phyloP scores from a whole-genome alignment of 2,888 invertebrate species.

The Drosophila nr. fundita region DNA sequence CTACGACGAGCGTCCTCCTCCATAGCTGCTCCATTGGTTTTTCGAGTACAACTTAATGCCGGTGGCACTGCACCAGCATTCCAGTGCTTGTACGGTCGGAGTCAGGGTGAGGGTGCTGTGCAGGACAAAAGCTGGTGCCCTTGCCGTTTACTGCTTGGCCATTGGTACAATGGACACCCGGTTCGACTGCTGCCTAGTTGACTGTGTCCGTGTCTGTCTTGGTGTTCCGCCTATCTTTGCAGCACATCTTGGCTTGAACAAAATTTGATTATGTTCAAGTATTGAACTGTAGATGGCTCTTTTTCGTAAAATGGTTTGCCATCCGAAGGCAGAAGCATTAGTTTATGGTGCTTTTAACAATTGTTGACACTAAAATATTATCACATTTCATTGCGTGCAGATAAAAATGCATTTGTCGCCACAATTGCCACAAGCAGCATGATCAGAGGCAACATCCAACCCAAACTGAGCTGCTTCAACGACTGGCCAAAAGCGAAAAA shows the following conservation, averaged over 20 bases:
- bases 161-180: conserved; percentile 68
- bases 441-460: conserved; percentile 13
- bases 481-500: conserved; percentile 10
- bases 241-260: conserved; percentile 46
- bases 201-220: conserved; percentile 49
- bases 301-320: conserved; percentile 37
- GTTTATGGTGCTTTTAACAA: conserved; percentile 83
- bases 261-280: conserved; percentile 78
- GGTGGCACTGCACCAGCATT: conserved; percentile 10
- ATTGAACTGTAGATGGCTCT: conserved; percentile 73
- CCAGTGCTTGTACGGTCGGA: neutral
- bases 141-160: conserved; percentile 53
- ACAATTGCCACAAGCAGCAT: conserved; percentile 72
- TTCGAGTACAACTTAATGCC: conserved; percentile 59
- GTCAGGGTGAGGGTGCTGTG: conserved; percentile 4
- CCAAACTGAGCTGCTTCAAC: conserved; percentile 7
- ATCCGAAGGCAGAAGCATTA: conserved; percentile 62
- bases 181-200: conserved; percentile 72
- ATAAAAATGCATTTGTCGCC: conserved; percentile 82
- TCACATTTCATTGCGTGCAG: conserved; percentile 82
- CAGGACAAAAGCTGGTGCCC: conserved; percentile 11
- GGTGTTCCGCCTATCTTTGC: conserved; percentile 19
- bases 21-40: conserved; percentile 70
- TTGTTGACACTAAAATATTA: conserved; percentile 84
- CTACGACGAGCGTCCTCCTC: conserved; percentile 47